Base-by-base conservation (phyloP, 1,140 invertebrate species). In the Tetramorium simillimum region DNA sequence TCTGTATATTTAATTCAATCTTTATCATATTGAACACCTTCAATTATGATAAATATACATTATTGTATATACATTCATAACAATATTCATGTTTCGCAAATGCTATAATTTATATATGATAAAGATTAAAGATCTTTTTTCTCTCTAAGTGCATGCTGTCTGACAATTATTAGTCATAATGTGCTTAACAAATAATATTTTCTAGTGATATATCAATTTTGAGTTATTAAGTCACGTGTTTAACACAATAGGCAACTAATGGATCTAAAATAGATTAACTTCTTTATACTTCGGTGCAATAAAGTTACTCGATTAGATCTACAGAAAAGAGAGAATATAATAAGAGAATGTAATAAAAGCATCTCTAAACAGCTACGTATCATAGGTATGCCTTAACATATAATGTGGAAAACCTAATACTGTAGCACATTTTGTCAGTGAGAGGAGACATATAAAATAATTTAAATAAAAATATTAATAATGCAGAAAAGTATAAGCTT, bases 221-320 rank as follows among this genome's bases (percentile, higher is more conserved):
- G 21, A 40, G 53, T 85, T 85, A 85, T 65, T 67, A 14, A 60
- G 0, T 84, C n/a, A 81, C 18, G 10, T 80, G 56, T 80, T 5
- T 53, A 33, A 65, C 28, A 51, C 18, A 49, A 9, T 37, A 84
- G 3, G 24, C 18, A 63, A 49, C 18, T 72, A 72, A 43, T 28
- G 43, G 21, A 10, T 81, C 10, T 80, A 78, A 76, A 85, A 28
- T 75, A 77, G 21, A 78, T 65, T 69, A 56, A 67, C 21, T n/a
- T 28, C 18, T 46, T 40, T 65, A 9, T 51, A 56, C 10, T 21
- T 77, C 70, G 53, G 56, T 70, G 77, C 58, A 89, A 72, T 49
- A 72, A 90, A 90, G 56, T 86, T 69, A 78, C 82, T 67, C 62
- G 56, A 53, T 80, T 60, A n/a, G 46, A 78, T 65, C 62, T 76